Base-by-base conservation (phyloP, 2,113 vertebrate species). In the Callaeas wilsoni region DNA sequence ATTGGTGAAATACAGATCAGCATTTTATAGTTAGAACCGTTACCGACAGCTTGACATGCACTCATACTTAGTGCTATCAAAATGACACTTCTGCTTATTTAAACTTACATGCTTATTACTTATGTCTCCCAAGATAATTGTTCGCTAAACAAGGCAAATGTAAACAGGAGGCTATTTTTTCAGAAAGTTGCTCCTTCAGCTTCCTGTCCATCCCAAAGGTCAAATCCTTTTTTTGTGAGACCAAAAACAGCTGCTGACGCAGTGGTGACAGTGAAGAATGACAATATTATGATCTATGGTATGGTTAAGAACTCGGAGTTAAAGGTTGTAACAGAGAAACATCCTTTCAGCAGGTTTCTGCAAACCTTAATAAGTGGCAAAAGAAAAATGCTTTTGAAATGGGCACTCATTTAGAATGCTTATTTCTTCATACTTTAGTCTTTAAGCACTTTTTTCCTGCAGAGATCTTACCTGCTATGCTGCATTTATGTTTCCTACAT, bases 71-170 rank as follows among this genome's bases (percentile, higher is more conserved):
- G 89, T 78, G 80, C 93, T 90, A 93, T 92, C 73, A 94, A 78
- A 96, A 84, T 96, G 94, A 92, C 94, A 93, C 86, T 92, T 87
- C 81, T 94, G 90, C 93, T 95, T 94, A 79, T 94, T 90, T 93
- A 95, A 96, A 93, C 93, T n/a, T 89, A 52, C 83, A 71, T 84
- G 60, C 93, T 95, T 93, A 90, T 95, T 93, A 78, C 96, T 96
- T 96, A 75, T 91, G 93, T 88, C 90, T 97, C 95, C 88, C 96
- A 64, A 96, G 93, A 89, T 94, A 96, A 96, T 95, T 96, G 96
- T 95, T 92, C 86, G 12, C 89, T 70, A 77, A 92, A 96, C 57
- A 94, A 94, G 74, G 73, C 80, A 19, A 95, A 94, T 67, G 59
- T 92, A 96, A 96, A 96, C 93, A 96, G 92, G 93, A 97, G 96